A percentile compares a stretch with the other conserved stretches of the same genome.
These are phyloP conservation scores for Actenoides hombroni DNA, from an alignment of 2,113 vertebrate genomes.

Conservation along the genomic window DNA sequence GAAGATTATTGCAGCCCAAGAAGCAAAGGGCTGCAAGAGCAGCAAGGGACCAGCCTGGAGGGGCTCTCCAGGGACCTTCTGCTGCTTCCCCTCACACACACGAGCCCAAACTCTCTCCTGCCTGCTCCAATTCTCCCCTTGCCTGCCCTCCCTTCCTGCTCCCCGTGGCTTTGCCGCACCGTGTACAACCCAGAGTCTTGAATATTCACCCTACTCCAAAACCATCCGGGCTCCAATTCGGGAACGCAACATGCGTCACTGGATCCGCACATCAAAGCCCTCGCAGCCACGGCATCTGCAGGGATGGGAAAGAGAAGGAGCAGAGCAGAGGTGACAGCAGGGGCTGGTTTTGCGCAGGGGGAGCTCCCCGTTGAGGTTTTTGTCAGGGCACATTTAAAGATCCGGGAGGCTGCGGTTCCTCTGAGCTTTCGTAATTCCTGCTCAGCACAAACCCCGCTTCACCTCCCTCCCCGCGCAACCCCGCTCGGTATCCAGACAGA, in stretches of 20 bases:
- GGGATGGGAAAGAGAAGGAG: not conserved
- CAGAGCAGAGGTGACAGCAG: not conserved
- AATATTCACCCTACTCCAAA: not conserved
- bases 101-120: not conserved
- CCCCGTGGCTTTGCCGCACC: rapidly evolving
- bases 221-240: not conserved
- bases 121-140: not conserved
- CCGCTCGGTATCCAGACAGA: not conserved
- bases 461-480: not conserved
- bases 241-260: not conserved
- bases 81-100: not conserved
- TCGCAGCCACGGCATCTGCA: not conserved
- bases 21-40: not conserved
- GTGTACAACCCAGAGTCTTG: not conserved
- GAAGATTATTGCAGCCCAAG: not conserved
- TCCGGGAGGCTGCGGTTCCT: not conserved
- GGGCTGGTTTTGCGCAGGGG: not conserved
- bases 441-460: not conserved
- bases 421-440: not conserved
- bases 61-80: not conserved
- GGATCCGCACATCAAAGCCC: conserved; percentile 51
- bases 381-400: not conserved
- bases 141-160: not conserved
- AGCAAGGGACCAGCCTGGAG: not conserved
- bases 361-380: conserved; percentile 24